Evolutionary conservation across 2,113 vertebrate genomes (phyloP).

Genomic region (Mesitornis unicolor): DNA sequence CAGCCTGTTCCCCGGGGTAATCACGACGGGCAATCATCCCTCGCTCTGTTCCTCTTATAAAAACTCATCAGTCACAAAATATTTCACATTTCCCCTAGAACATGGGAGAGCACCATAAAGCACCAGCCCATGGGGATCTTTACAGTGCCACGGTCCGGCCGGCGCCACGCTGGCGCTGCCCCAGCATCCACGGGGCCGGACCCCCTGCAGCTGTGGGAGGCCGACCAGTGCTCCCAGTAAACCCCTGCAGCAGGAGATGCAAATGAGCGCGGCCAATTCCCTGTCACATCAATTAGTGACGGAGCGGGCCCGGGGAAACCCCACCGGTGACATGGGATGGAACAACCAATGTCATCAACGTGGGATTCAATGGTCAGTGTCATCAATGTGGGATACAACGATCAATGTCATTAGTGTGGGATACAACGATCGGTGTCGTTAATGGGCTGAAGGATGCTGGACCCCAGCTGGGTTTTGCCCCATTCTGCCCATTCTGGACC

Average conservation of each 20-base stretch:
- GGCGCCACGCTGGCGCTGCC: background rate
- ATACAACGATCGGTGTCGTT: no score
- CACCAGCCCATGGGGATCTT: background rate
- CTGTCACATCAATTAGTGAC: background rate
- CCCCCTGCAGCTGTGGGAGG: no score
- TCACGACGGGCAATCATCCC: background rate
- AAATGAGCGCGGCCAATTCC: background rate
- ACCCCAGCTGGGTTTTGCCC: background rate
- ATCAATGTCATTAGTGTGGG: no score
- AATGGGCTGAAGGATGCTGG: no score
- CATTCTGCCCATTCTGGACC: fast-evolving
- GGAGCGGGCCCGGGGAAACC: background rate
- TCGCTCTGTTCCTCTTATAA: background rate
- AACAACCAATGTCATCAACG: no score
- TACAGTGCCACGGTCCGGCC: fast-evolving
- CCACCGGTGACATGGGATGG: background rate
- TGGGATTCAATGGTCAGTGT: fast-evolving
- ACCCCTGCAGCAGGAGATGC: background rate
- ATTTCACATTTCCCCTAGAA: background rate
- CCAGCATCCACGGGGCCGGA: no score
- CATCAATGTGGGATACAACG: no score
- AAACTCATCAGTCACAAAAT: constrained; percentile 2
- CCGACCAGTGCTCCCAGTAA: background rate
- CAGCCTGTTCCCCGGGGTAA: background rate
- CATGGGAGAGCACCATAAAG: background rate